Base-by-base conservation (phyloP, 1,140 invertebrate genomes). In the Pemphigus obesinymphae region DNA sequence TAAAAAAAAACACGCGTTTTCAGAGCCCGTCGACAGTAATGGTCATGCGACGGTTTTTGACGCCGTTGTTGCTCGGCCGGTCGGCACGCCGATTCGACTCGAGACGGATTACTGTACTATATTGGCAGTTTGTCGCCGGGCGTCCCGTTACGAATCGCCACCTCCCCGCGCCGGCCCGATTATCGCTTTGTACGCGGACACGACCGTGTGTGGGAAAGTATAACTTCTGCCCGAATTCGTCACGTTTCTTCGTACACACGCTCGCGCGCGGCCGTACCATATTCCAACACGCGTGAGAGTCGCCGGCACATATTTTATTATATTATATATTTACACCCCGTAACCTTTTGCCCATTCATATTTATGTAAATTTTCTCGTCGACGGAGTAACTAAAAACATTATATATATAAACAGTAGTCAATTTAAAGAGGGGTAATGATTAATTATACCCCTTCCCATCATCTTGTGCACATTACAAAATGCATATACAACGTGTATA, bases 161-260 rank as follows among this genome's bases (percentile, higher is more conserved):
- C 15, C 34, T 1, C 13, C 70, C 34, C 48, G 29, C 3, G 20
- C 11, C 45, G 37, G 20, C 55, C 23, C 10, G 29, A 11, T 45
- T 13, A 13, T 45, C 43, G 43, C 43, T 45, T 11, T 45, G 3
- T 45, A 11, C 13, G 13, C 13, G 10, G 43, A 5, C 58, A 11
- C 55, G 37, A 61, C 8, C 23, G 50, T 15, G 45, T 76, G 76
- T 80, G 76, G 76, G 76, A 80, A 80, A 80, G 15, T 45, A 31
- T 45, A 80, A 80, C 76, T 80, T 80, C 76, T 80, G 76, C 31
- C 55, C 37, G 23, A 20, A 61, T 80, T 80, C 76, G 76, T 43
- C 55, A 80, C 76, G 23, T 61, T 80, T 61, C 13, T 2, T 40
- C 31, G 50, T 43, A 3, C 29, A 23, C 73, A 15, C 23, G 66